Evolutionary conservation across 2,888 invertebrate species (phyloP).

Genomic region (Trissolcus japonicus): DNA sequence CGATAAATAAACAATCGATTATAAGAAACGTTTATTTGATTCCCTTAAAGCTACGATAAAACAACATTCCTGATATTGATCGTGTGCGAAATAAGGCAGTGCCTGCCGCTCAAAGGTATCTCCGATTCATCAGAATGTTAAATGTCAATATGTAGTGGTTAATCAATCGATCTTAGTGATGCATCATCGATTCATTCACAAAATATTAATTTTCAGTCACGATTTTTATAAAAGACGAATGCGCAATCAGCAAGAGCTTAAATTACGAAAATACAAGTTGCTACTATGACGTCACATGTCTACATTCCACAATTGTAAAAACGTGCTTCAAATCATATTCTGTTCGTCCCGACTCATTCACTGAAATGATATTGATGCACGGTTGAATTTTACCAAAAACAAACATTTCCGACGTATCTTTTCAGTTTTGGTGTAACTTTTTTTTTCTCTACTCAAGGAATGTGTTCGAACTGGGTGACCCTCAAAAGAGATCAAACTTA

Average conservation of each 20-base stretch:
- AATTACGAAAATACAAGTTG: constrained; percentile 47
- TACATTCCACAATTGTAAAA: constrained; percentile 46
- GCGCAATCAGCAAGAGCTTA: constrained; percentile 32
- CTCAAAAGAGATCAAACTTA: not conserved
- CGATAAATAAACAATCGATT: not conserved
- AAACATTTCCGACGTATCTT: constrained; percentile 28
- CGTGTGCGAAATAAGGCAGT: constrained; percentile 3
- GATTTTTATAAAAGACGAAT: constrained; percentile 12
- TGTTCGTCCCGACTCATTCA: constrained; percentile 40
- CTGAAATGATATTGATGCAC: constrained; percentile 26
- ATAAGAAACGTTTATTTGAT: constrained; percentile 6
- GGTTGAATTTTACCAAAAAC: constrained; percentile 25
- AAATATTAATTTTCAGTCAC: constrained; percentile 14
- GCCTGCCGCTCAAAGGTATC: constrained; percentile 1
- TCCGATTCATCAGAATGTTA: constrained; percentile 12
- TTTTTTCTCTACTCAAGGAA: constrained; percentile 24
- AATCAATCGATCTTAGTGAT: constrained; percentile 1
- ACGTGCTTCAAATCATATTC: constrained; percentile 44
- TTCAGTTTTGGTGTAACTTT: not conserved
- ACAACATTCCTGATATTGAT: constrained; percentile 2
- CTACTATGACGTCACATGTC: constrained; percentile 35
- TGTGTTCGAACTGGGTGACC: constrained; percentile 27
- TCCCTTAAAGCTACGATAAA: not conserved
- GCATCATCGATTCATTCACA: constrained; percentile 4
- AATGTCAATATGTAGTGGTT: not conserved